Base-by-base conservation (phyloP, 2,797 vertebrate species). In the Manis javanica region DNA sequence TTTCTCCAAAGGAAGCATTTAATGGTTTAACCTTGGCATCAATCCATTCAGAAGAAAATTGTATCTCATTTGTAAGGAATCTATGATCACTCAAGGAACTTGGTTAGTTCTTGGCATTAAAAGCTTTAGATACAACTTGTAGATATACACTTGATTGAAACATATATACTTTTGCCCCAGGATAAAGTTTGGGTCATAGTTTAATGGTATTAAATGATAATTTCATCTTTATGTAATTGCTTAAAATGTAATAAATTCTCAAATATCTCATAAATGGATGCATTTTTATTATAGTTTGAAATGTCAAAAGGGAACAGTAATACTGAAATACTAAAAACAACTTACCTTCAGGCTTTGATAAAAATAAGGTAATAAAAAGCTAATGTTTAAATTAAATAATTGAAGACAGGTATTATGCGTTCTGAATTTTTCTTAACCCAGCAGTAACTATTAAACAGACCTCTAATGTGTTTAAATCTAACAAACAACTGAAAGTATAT, bases 301-400 rank as follows among this genome's bases (percentile, higher is more conserved):
- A 64, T 10, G 13, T 69, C 4, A 86, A 79, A 94, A 85, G 82
- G 83, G 93, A 92, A 49, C 0, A 57, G 49, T 86, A 16, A 75
- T 79, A 89, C 26, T 87, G 49, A 95, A 87, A 86, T 55, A 15
- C 7, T 79, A 53, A 89, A 75, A 77, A 46, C 0, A 68, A 37
- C 14, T 24, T 24, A 26, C 5, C 31, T 91, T 39, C 59, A 63
- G 5, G 0, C 15, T 89, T 87, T 66, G 18, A 87, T 64, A 87
- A 46, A 81, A 83, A 31, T 61, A 63, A 64, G 23, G 82, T 71
- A 91, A 71, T 77, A 61, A 95, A 95, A 77, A 53, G 6, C 24
- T 84, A 87, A 85, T 51, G 2, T 31, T 51, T 61, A 31, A 34
- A 78, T 77, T 90, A 82, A 74, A 66, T 96, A 92, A 91, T 18